A percentile compares a stretch with the other conserved stretches of the same genome.
Conservation (phyloP, 2,797 vertebrate genomes). For the Anisognathus igniventris region DNA sequence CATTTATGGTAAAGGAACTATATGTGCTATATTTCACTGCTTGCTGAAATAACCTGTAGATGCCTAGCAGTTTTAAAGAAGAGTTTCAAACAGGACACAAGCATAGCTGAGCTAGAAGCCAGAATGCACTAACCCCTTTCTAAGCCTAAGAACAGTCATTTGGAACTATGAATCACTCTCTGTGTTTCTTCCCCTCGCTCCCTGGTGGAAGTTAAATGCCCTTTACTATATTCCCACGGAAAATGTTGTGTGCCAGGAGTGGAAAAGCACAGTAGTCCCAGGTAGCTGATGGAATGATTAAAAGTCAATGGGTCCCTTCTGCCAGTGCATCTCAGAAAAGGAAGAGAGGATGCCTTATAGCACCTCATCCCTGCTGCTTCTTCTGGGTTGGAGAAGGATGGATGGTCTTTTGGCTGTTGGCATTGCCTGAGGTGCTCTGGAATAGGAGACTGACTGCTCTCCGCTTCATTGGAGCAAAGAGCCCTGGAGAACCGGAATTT, state of each 20-base stretch:
- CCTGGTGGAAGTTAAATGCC: neutral
- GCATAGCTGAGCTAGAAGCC: neutral
- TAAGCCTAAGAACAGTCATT: neutral
- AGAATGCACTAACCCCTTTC: neutral
- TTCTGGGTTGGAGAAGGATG: neutral
- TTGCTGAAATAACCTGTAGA: neutral
- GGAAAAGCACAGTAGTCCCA: neutral
- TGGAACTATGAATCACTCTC: neutral
- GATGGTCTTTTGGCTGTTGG: neutral
- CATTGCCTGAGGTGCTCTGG: neutral
- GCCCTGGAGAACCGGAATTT: neutral
- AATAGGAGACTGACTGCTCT: neutral
- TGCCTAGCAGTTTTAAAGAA: neutral
- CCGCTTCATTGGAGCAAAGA: neutral
- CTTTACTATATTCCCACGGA: neutral
- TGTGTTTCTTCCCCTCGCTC: neutral
- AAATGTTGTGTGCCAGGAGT: neutral
- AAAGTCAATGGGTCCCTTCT: neutral
- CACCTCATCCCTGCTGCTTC: neutral
- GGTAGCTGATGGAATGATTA: neutral
- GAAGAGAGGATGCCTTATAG: neutral
- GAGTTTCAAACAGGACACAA: neutral
- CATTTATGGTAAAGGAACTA: neutral
- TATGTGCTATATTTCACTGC: neutral
- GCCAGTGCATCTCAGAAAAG: neutral